Percentiles rank a stretch among this genome's conserved stretches.
Evolutionary conservation across 2,797 vertebrate species (phyloP).

Genomic region (Erpetoichthys calabaricus): DNA sequence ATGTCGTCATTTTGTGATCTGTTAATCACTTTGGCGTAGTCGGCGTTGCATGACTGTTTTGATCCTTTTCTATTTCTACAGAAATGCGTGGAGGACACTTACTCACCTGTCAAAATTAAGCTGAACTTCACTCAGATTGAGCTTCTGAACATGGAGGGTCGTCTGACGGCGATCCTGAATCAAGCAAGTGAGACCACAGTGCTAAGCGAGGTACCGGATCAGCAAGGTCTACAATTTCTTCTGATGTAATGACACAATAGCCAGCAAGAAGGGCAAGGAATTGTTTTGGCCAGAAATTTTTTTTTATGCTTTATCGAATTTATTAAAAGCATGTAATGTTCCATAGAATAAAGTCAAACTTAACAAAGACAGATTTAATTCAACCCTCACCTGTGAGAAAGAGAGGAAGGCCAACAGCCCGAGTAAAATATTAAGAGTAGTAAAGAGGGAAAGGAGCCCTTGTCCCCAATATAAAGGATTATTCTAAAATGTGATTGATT

Average conservation of each 20-base stretch:
- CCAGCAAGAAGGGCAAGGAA: not conserved
- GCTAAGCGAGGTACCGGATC: conserved; percentile 29
- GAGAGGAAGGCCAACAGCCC: no score
- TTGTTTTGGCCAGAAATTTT: not conserved
- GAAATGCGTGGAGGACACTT: conserved; percentile 52
- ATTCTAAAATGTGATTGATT: no score
- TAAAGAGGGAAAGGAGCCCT: no score
- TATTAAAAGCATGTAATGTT: no score
- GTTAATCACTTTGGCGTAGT: not conserved
- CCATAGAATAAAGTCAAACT: no score
- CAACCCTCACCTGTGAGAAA: no score
- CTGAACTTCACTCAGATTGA: conserved; percentile 42
- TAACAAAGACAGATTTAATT: no score
- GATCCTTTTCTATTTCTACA: conserved; percentile 21
- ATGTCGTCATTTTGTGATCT: not conserved
- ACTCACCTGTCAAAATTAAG: conserved; percentile 43
- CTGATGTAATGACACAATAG: not conserved
- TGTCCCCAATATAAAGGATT: no score
- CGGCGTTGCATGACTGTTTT: not conserved
- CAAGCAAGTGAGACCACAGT: conserved; percentile 19
- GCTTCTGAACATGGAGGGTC: not conserved
- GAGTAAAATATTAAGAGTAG: no score
- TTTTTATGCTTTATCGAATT: no score
- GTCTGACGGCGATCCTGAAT: conserved; percentile 17
- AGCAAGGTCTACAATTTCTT: not conserved